Evolutionary conservation across 2,113 vertebrate genomes (phyloP), one percentile per base, ranked within the genome.

Genomic region (Polyodon spathula): DNA sequence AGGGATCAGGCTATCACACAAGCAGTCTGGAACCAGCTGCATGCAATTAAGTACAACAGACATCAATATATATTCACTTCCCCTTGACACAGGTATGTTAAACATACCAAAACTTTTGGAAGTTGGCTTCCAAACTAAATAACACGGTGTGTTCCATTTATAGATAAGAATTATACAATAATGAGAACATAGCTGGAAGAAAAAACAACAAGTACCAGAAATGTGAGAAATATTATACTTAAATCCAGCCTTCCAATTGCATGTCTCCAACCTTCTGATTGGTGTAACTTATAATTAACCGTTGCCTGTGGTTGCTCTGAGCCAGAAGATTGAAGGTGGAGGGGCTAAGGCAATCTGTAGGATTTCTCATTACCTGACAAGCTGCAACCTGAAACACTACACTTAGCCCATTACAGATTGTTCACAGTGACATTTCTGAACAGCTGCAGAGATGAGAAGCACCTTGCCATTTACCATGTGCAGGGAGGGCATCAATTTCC

Each of bases 361-460:
- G 90, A 94, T 95, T 93, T 93, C 86, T 92, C 87, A 63, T 69
- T 88, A 92, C 88, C 90, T 94, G 93, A 93, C 94, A 97, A 93
- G 93, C 92, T 90, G 82, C 87, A 93, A 90, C 92, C 86, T 89
- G 92, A 96, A 96, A 93, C 90, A 90, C 93, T 93, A 97, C 93
- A 97, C 90, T 97, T 97, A 97, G 90, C 91, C 92, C 93, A 97
- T 97, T 98, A 97, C 91, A 94, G 92, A 91, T 92, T 92, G 91
- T 91, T 80, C 86, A 86, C 84, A 81, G 80, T 97, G 96, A 98
- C 96, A 97, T 97, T 98, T 98, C 89, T 91, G 90, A 89, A 86
- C 81, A 84, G 85, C 88, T 81, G 81, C 77, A 81, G 85, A 90
- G 92, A 88, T 73, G 73, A 6, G 82, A 67, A 75, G 89, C 90